Evolutionary conservation across 2,113 vertebrate genomes (phyloP).

Genomic region (Numida meleagris): DNA sequence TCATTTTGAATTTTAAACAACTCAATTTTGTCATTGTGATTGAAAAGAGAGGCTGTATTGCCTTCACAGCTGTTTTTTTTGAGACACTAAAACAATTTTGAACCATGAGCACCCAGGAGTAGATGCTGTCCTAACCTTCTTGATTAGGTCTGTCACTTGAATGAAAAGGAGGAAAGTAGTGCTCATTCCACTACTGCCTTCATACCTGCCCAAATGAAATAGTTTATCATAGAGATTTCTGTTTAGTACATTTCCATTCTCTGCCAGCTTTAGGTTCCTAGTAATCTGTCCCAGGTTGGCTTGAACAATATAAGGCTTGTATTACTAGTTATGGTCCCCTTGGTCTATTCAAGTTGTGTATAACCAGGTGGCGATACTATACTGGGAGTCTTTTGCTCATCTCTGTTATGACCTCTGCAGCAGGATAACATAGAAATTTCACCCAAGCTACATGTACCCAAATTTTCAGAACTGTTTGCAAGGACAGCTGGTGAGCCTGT

Average conservation of each 20-base stretch:
- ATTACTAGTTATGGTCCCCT: neutral
- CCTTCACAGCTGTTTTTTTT: neutral
- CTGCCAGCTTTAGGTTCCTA: neutral
- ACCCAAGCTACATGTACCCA: neutral
- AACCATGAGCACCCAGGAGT: neutral
- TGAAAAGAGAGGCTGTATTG: neutral
- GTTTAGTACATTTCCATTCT: neutral
- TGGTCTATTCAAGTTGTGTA: neutral
- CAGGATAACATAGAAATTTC: neutral
- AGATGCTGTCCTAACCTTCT: neutral
- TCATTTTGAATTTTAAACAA: neutral
- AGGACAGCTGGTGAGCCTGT: neutral
- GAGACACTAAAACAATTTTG: neutral
- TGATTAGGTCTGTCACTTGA: neutral
- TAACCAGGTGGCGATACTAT: neutral
- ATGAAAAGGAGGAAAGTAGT: neutral
- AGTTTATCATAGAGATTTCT: neutral
- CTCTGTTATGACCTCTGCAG: neutral
- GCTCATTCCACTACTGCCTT: neutral
- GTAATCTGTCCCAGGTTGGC: neutral
- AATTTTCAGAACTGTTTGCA: neutral
- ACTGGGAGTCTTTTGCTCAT: neutral
- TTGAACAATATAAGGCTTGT: neutral
- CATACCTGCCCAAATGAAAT: neutral
- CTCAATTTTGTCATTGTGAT: neutral